These are phyloP conservation scores for Trichosurus vulpecula DNA, from an alignment of 2,797 vertebrate species.

Conservation along the genomic window DNA sequence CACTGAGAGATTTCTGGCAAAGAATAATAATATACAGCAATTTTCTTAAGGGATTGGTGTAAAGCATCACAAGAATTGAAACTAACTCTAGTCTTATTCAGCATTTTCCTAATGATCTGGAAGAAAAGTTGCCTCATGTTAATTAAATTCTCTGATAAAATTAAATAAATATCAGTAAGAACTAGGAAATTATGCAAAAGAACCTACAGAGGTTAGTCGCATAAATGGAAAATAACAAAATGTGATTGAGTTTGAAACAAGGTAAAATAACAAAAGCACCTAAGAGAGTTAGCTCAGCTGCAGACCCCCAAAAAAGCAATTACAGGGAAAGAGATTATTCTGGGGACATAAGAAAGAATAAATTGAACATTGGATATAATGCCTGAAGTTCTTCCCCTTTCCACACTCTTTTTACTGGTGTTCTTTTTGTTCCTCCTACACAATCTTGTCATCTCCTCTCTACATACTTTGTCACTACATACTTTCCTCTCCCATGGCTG, in stretches of 20 bases:
- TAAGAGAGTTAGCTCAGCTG: neutral
- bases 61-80: neutral
- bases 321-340: neutral
- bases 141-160: conserved; percentile 34
- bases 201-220: neutral
- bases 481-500: neutral
- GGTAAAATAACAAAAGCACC: neutral
- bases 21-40: neutral
- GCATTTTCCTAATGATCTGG: conserved; percentile 3
- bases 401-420: neutral
- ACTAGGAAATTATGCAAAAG: neutral
- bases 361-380: neutral
- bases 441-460: neutral
- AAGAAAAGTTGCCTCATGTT: neutral
- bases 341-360: neutral
- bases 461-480: neutral
- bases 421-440: too few relatives aligned
- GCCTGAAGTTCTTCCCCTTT: neutral
- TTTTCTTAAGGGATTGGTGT: neutral
- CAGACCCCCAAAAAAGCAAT: neutral
- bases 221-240: neutral
- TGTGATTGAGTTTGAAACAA: conserved; percentile 4
- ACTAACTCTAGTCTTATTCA: neutral
- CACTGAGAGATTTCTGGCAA: neutral
- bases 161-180: neutral